Percentiles rank a stretch among this genome's conserved stretches.
These are phyloP conservation scores for Sitta carolinensis DNA, from an alignment of 2,797 vertebrate genomes.

Conservation along the genomic window DNA sequence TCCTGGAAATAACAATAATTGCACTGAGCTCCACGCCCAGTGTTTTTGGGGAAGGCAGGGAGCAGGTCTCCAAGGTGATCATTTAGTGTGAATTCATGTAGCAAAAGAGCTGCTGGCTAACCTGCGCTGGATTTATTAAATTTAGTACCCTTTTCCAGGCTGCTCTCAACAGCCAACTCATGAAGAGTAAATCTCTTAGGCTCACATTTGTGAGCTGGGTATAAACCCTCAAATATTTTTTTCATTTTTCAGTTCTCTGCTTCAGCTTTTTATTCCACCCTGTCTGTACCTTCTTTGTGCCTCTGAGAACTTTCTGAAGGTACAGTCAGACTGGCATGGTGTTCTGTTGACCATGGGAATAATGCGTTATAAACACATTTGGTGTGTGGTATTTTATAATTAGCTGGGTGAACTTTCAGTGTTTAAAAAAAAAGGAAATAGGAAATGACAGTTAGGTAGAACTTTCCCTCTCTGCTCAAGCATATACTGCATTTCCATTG, in stretches of 20 bases:
- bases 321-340: neutral
- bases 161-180: neutral
- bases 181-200: neutral
- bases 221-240: neutral
- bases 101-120: neutral
- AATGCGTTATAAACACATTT: neutral
- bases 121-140: neutral
- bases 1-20: neutral
- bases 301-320: neutral
- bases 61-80: neutral
- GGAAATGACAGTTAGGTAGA: neutral
- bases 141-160: neutral
- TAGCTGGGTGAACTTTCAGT: neutral
- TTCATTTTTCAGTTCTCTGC: neutral
- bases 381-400: neutral
- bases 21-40: neutral
- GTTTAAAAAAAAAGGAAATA: neutral
- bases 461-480: neutral
- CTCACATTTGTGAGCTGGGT: neutral
- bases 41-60: neutral
- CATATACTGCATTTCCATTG: neutral
- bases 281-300: neutral
- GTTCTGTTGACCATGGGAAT: neutral
- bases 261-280: neutral
- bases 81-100: rapidly evolving